phyloP scores from a whole-genome alignment of 2,888 invertebrate genomes.

The Sphaerophoria rueppellii region DNA sequence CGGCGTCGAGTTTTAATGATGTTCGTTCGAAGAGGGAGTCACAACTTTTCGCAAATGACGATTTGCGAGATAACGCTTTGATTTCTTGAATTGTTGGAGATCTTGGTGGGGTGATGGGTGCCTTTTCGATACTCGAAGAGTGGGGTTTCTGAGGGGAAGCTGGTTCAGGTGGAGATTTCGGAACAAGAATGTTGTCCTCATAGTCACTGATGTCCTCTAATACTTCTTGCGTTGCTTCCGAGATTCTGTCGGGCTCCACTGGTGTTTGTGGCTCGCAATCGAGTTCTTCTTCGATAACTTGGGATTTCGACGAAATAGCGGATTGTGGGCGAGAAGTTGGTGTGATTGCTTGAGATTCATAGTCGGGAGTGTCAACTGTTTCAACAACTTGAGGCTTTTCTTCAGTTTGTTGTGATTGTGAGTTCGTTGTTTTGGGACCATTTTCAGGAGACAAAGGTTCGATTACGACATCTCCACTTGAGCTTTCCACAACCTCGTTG shows the following conservation, averaged over 20 bases:
- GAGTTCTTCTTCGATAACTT: conserved; percentile 81
- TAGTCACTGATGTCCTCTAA: conserved; percentile 54
- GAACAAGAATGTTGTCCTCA: conserved; percentile 27
- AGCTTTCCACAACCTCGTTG: conserved; percentile 21
- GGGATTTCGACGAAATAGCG: conserved; percentile 82
- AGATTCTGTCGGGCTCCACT: conserved; percentile 59
- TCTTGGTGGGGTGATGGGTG: conserved; percentile 49
- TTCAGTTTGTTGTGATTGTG: conserved; percentile 75
- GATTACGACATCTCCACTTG: conserved; percentile 43
- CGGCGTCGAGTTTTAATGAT: conserved; percentile 75
- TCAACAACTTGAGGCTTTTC: conserved; percentile 66
- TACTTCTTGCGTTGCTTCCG: conserved; percentile 52
- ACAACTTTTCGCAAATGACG: conserved; percentile 76
- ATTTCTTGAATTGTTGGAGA: conserved; percentile 76
- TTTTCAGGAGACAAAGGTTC: conserved; percentile 40
- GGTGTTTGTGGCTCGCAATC: conserved; percentile 76
- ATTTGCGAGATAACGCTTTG: conserved; percentile 75
- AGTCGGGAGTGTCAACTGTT: conserved; percentile 61
- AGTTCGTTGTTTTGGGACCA: neutral
- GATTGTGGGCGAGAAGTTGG: conserved; percentile 75
- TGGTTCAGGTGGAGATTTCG: conserved; percentile 53
- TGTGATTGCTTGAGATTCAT: conserved; percentile 69
- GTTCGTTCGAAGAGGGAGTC: conserved; percentile 79
- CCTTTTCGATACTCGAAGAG: conserved; percentile 11
- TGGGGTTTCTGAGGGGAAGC: conserved; percentile 20